Conservation (phyloP, 1,140 invertebrate species). For the roundworm (Caenorhabditis elegans) region WBcel235 BX284605.5:11404501-11405000, state of each 20-base stretch:
- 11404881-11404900: background rate
- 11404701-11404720: conserved; percentile 32
- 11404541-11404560: no score
- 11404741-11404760: conserved; percentile 22
- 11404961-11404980: no score
- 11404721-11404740: conserved; percentile 33
- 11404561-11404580: no score
- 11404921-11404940: background rate
- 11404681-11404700: conserved; percentile 28
- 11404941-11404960: background rate
- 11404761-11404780: background rate
- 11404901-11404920: background rate
- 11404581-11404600: no score
- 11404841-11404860: conserved; percentile 32
- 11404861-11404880: background rate
- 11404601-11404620: background rate
- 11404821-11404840: background rate
- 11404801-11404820: background rate
- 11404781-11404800: background rate
- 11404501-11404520: no score
- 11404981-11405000: no score
- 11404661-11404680: conserved; percentile 23
- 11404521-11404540: no score
- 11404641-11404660: background rate
- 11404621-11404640: background rate